Base-by-base conservation (phyloP, 2,113 vertebrate species). In the Ariopsis seemanni region DNA sequence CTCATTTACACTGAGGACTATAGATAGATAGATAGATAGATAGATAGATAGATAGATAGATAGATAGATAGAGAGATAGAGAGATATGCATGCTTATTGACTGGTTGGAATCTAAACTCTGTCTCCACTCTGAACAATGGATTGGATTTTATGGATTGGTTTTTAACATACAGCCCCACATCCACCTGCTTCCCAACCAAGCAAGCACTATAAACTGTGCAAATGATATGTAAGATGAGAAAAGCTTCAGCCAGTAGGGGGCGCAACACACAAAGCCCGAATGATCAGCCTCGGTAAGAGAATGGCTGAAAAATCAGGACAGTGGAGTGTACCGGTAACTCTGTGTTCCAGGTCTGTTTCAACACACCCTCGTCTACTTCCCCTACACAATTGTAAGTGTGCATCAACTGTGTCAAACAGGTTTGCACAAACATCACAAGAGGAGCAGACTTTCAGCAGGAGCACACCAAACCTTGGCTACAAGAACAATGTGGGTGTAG, bases 71-170 rank as follows among this genome's bases (percentile, higher is more conserved):
- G 50, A 78, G 15, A 78, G 75, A 78, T 53, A 78, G 75, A 78
- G 27, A 78, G 50, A 74, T 5, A 60, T 57, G 85, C 91, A 91
- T 93, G 89, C 89, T 90, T 85, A 90, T 71, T 86, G 75, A 86
- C 74, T 84, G 55, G 84, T 83, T 86, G 86, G 58, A 84, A 75
- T 34, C 83, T 81, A 63, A 55, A 80, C 58, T 17, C 42, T 80
- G 60, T 80, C 2, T 34, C 4, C 53, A 80, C 78, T 30, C 6
- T 53, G 25, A 78, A n/a, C 48, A 53, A 7, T 12, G n/a, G n/a
- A n/a, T n/a, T n/a, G n/a, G n/a, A n/a, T n/a, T n/a, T 42, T 20
- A 48, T 82, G 30, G 11, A 82, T 22, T 82, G 57, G 10, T 82
- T 50, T 42, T 62, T 30, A 83, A 27, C n/a, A 72, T 69, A 55